A percentile compares a stretch with the other conserved stretches of the same genome.
Evolutionary conservation across 2,797 vertebrate genomes (phyloP).

Genomic region (Telmatherina bonti): DNA sequence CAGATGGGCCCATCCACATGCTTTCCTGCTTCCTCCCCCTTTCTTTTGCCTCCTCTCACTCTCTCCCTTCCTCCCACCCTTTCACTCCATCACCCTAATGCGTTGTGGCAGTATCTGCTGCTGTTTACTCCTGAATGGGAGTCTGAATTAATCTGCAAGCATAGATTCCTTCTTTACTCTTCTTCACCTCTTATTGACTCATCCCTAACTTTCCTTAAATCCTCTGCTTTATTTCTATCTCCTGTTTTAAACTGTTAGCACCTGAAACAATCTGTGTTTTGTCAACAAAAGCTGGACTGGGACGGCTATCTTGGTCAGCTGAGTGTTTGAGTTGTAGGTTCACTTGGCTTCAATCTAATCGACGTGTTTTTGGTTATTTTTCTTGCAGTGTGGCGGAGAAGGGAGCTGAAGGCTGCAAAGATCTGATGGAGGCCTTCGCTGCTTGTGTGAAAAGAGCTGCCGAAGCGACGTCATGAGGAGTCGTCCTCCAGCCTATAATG

Average conservation of each 20-base stretch:
- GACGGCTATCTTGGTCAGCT: slow-evolving; percentile 3
- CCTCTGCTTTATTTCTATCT: background rate
- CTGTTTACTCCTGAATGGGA: slow-evolving; percentile 50
- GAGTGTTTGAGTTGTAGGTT: background rate
- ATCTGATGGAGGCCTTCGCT: slow-evolving; percentile 83
- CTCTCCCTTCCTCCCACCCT: slow-evolving; percentile 20
- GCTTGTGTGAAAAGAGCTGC: slow-evolving; percentile 82
- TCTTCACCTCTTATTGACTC: slow-evolving; percentile 6
- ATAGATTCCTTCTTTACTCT: slow-evolving; percentile 19
- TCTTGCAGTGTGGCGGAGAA: slow-evolving; percentile 79
- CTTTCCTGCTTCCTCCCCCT: slow-evolving; percentile 21
- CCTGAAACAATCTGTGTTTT: slow-evolving; percentile 32
- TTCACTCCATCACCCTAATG: slow-evolving; percentile 69
- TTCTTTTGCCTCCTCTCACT: slow-evolving; percentile 7
- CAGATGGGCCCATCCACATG: slow-evolving; percentile 54
- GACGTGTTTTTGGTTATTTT: background rate
- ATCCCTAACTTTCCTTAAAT: background rate
- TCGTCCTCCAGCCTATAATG: slow-evolving; percentile 58
- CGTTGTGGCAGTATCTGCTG: slow-evolving; percentile 65
- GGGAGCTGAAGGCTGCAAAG: slow-evolving; percentile 81
- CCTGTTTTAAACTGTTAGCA: slow-evolving; percentile 8
- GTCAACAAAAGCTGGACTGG: slow-evolving; percentile 17
- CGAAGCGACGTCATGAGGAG: slow-evolving; percentile 78
- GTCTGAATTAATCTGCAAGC: slow-evolving; percentile 62
- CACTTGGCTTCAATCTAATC: background rate